Base-by-base conservation (phyloP, 2,888 invertebrate genomes). In the Chymomyza fuscimana region DNA sequence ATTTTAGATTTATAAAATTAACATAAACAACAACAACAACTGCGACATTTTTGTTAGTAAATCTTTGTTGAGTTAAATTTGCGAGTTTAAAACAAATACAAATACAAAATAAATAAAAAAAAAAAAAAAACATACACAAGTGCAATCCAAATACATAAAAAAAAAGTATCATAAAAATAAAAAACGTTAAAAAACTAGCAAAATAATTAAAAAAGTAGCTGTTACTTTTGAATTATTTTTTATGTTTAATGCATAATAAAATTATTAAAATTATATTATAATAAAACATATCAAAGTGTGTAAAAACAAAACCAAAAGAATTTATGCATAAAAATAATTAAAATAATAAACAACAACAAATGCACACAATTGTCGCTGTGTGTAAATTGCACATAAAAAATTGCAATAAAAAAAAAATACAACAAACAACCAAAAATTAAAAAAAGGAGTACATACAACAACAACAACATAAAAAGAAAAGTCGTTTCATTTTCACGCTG, bases 181-280 rank as follows among this genome's bases (percentile, higher is more conserved):
- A 69, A 56, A 72, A 76, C 69, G 67, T 65, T 56, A 71, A 78
- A 62, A 69, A 67, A 76, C 76, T 75, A 79, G 76, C 63, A 68
- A 74, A 81, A 85, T 86, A 90, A 89, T 88, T 86, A 83, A 87
- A 82, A 87, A 87, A 89, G 86, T 82, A 80, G 68, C 68, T 72
- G 75, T 80, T 79, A 83, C 85, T 90, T 90, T 84, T 88, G 89
- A 83, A 85, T 90, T 88, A 86, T 88, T 82, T 86, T 81, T 65
- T 72, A 77, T 74, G 68, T 75, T 73, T 60, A 40, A 56, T 56
- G 50, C 46, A 69, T 46, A 54, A 62, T n/a, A 65, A 69, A 69
- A 64, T 72, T 68, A 58, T 32, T 78, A 78, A 63, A 79, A 59
- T 56, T 29, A 46, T 82, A 29, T 29, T 77, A 80, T 72, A 83